phyloP scores from a whole-genome alignment of 2,113 vertebrate species.

The Toxotes jaculatrix region DNA sequence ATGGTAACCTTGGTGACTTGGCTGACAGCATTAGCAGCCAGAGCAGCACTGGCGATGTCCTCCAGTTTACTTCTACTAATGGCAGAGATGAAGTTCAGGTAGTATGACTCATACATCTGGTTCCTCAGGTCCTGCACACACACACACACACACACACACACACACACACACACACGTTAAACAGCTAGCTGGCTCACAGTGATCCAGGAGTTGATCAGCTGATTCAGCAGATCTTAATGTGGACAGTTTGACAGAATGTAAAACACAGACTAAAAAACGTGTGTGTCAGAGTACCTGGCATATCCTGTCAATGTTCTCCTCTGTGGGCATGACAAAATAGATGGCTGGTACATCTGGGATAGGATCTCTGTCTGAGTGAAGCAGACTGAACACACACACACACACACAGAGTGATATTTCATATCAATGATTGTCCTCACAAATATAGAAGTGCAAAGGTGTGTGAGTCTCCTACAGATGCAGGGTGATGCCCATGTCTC shows the following conservation, averaged over 20 bases:
- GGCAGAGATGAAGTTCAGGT: constrained; percentile 99
- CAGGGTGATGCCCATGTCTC: constrained; percentile 98
- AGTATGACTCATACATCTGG: constrained; percentile 97
- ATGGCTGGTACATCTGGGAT: constrained; percentile 98
- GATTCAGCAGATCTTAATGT: no score
- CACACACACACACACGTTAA: not conserved
- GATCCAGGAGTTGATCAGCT: no score
- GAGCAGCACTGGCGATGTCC: constrained; percentile 96
- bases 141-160: constrained; percentile 16
- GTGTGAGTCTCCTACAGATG: constrained; percentile 87
- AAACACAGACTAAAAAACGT: not conserved
- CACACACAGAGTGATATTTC: not conserved
- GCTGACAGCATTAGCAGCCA: constrained; percentile 92
- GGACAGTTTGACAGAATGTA: no score
- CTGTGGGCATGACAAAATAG: constrained; percentile 98
- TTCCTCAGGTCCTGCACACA: constrained; percentile 92
- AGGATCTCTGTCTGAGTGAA: constrained; percentile 96
- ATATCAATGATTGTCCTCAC: no score
- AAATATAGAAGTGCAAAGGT: not conserved
- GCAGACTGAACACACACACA: constrained; percentile 82
- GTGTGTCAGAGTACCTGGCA: constrained; percentile 88
- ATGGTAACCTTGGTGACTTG: constrained; percentile 94
- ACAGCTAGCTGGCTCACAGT: no score
- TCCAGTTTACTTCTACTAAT: constrained; percentile 98
- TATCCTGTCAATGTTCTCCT: constrained; percentile 98